Evolutionary conservation across 1,140 invertebrate species (phyloP), one percentile per base, ranked within the genome.

Genomic region (Drosophila triauraria): DNA sequence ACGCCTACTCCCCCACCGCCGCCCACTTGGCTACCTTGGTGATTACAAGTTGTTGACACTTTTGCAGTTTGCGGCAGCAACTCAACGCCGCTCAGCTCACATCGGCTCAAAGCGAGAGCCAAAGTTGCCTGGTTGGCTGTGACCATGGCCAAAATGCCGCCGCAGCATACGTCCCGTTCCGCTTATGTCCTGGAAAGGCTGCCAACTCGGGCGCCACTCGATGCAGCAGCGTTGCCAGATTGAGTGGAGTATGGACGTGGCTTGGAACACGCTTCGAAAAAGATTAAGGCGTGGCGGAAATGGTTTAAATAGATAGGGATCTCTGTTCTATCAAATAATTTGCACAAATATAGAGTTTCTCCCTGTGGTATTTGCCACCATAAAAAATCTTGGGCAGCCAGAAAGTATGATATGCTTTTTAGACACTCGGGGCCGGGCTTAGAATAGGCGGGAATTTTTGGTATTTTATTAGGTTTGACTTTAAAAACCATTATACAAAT

Each of bases 41-140:
- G 85, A 88, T 90, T 90, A 85, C 85, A 90, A 90, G 85, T 90
- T 90, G 85, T 82, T 90, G 85, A 90, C 85, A 90, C 85, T 90
- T 78, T 90, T 90, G 58, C 82, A 90, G 85, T 90, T 90, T 90
- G 85, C 71, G 85, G 85, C 85, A 71, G 80, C 78, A 90, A 79
- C 86, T 91, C 69, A 72, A 71, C 67, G 67, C 60, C n/a, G 69
- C 44, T 42, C 50, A 54, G 69, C 51, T 71, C 35, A 42, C 65
- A 60, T 38, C 67, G 69, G 53, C 70, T 72, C 86, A 90, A 90
- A 90, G 70, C 68, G 80, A 85, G 72, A 62, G 43, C 60, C 78
- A 85, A 83, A 90, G 81, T 90, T 88, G 80, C 54, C 46, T 69
- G 44, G 56, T 43, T 72, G 71, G 70, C 61, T 80, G 67, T 83